A percentile compares a stretch with the other conserved stretches of the same genome.
phyloP scores from a whole-genome alignment of 2,113 vertebrate species.

The Gila orcuttii region DNA sequence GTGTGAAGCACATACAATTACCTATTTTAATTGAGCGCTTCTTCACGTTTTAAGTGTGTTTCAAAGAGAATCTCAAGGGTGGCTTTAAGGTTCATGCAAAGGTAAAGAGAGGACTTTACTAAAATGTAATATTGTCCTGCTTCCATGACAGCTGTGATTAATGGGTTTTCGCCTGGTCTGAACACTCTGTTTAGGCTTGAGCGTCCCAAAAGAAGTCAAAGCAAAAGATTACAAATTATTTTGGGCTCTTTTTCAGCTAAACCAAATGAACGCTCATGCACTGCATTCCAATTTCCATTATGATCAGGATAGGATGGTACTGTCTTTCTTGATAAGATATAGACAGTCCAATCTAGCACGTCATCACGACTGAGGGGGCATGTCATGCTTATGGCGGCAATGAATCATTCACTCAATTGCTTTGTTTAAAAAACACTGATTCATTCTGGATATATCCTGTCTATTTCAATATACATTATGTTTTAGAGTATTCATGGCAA shows the following conservation, averaged over 20 bases:
- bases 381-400: too few relatives aligned
- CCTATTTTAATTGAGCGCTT: conserved; percentile 11
- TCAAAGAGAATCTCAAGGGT: conserved; percentile 6
- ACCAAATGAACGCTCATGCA: background rate
- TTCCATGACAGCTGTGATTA: background rate
- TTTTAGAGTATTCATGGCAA: too few relatives aligned
- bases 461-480: too few relatives aligned
- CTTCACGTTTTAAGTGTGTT: conserved; percentile 4
- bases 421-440: too few relatives aligned
- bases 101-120: conserved; percentile 10
- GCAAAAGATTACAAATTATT: background rate
- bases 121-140: background rate
- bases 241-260: background rate
- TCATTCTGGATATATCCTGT: too few relatives aligned
- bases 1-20: conserved; percentile 8
- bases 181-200: background rate
- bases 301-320: too few relatives aligned
- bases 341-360: too few relatives aligned
- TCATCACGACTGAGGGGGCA: too few relatives aligned
- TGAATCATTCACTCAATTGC: too few relatives aligned
- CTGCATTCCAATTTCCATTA: too few relatives aligned
- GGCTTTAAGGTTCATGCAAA: background rate
- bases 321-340: too few relatives aligned
- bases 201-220: background rate
- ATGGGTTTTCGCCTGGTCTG: background rate